Evolutionary conservation across 2,113 vertebrate genomes (phyloP).

Genomic region (Cheilinus undulatus): DNA sequence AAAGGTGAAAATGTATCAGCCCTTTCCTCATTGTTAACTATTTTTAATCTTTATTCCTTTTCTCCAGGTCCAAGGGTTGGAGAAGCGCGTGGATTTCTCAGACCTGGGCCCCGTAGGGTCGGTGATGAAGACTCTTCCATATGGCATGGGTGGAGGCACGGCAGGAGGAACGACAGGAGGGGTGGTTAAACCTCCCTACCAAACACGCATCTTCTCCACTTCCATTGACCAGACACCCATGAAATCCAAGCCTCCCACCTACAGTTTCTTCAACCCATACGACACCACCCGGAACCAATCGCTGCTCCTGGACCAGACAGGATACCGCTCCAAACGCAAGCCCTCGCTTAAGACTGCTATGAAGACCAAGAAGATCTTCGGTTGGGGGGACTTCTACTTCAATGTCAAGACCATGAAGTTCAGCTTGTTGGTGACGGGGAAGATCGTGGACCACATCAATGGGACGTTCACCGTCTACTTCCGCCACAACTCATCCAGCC

Average conservation of each 20-base stretch:
- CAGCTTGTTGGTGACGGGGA: slow-evolving; percentile 88
- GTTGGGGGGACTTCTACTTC: slow-evolving; percentile 99
- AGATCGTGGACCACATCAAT: slow-evolving; percentile 97
- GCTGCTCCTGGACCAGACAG: slow-evolving; percentile 78
- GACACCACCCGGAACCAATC: slow-evolving; percentile 87
- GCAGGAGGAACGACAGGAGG: slow-evolving; percentile 62
- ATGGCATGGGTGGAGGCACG: slow-evolving; percentile 75
- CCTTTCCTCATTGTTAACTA: not conserved
- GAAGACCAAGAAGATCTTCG: slow-evolving; percentile 96
- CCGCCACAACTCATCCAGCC: slow-evolving; percentile 96
- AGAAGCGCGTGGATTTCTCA: slow-evolving; percentile 89
- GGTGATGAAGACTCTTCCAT: slow-evolving; percentile 85
- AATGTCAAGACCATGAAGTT: slow-evolving; percentile 94
- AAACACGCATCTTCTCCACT: slow-evolving; percentile 82
- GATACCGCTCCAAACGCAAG: slow-evolving; percentile 89
- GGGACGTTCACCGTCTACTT: slow-evolving; percentile 98
- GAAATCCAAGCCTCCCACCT: slow-evolving; percentile 84
- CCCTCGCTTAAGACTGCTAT: slow-evolving; percentile 87
- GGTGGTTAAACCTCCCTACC: slow-evolving; percentile 83
- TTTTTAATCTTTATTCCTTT: slow-evolving; percentile 26
- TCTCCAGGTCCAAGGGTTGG: slow-evolving; percentile 86
- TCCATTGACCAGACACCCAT: slow-evolving; percentile 80
- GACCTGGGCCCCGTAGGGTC: slow-evolving; percentile 84
- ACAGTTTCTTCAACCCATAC: slow-evolving; percentile 82
- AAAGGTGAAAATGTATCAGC: not conserved